Conservation (phyloP, 2,797 vertebrate species). For the Pangasius larnaudii region DNA sequence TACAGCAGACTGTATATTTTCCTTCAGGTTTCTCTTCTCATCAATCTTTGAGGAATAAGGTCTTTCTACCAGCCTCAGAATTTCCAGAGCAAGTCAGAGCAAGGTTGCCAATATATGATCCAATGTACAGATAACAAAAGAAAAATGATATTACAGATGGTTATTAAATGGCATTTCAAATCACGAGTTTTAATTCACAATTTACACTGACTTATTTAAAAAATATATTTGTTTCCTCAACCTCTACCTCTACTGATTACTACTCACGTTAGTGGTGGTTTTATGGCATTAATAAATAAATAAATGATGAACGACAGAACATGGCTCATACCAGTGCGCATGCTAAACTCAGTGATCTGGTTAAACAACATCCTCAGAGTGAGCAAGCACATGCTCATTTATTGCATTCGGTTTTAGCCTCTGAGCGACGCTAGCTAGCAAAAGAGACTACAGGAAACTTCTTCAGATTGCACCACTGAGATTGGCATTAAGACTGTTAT, state of each 20-base stretch:
- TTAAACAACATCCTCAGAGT: background rate
- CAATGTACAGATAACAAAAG: background rate
- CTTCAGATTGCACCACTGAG: background rate
- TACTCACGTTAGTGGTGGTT: too few species aligned
- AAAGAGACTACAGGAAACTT: background rate
- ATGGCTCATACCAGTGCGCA: background rate
- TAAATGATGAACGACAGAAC: background rate
- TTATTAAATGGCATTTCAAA: too few species aligned
- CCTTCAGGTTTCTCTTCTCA: background rate
- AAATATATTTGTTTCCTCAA: too few species aligned
- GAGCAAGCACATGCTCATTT: background rate
- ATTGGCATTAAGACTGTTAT: background rate
- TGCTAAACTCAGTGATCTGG: background rate
- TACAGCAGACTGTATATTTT: background rate
- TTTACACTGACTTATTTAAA: too few species aligned
- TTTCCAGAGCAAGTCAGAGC: background rate
- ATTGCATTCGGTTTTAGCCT: background rate
- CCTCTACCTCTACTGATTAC: too few species aligned
- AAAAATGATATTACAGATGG: too few species aligned
- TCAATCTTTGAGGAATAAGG: background rate
- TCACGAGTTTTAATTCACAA: too few species aligned
- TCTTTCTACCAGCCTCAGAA: too few species aligned
- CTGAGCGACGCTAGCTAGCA: background rate
- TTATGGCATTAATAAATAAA: background rate
- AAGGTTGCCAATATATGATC: too few species aligned